Percentiles rank a stretch among this genome's conserved stretches.
These are phyloP conservation scores for Sesia bembeciformis DNA, from an alignment of 2,888 invertebrate species.

Conservation along the genomic window DNA sequence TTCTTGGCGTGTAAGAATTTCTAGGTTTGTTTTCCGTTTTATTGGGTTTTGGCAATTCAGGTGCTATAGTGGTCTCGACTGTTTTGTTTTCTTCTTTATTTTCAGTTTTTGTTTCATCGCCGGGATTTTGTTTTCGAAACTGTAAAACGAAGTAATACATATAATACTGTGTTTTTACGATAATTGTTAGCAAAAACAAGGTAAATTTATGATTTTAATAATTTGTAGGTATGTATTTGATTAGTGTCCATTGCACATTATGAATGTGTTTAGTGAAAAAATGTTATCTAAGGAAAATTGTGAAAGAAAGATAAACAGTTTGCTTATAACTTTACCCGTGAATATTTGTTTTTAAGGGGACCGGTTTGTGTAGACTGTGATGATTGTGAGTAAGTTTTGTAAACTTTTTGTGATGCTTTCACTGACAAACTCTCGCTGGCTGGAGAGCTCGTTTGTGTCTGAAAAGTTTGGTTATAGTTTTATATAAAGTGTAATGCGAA, in stretches of 20 bases:
- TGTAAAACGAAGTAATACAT: neutral
- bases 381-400: slow-evolving; percentile 53
- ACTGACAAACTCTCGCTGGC: slow-evolving; percentile 63
- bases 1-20: slow-evolving; percentile 38
- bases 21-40: slow-evolving; percentile 37
- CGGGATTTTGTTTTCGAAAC: neutral
- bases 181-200: neutral
- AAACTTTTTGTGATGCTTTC: slow-evolving; percentile 68
- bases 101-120: slow-evolving; percentile 16
- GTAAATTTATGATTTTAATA: neutral
- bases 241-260: no score
- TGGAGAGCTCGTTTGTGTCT: slow-evolving; percentile 64
- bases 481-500: neutral
- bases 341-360: slow-evolving; percentile 42
- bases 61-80: slow-evolving; percentile 15
- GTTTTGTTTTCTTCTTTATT: slow-evolving; percentile 20
- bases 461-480: slow-evolving; percentile 27
- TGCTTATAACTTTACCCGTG: slow-evolving; percentile 43
- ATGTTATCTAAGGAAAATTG: neutral
- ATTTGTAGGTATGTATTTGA: neutral
- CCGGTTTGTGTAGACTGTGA: slow-evolving; percentile 50
- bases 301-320: neutral
- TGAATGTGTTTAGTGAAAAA: neutral
- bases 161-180: neutral
- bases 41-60: slow-evolving; percentile 25